Conservation (phyloP, 2,797 vertebrate species). For the Leptatherina wallacei region DNA sequence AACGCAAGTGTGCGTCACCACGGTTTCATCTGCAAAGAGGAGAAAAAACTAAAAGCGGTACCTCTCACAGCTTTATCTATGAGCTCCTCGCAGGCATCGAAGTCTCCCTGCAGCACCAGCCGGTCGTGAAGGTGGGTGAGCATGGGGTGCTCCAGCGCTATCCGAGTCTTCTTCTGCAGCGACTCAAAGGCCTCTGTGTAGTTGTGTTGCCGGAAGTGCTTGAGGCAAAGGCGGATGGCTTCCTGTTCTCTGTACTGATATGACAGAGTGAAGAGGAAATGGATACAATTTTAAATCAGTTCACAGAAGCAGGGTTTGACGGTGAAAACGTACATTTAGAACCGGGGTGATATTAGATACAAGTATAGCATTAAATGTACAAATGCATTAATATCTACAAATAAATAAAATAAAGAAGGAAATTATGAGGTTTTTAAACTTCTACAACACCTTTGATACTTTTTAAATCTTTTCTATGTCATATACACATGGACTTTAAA, state of each 20-base stretch:
- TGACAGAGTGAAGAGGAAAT: constrained; percentile 8
- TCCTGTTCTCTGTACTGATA: constrained; percentile 99
- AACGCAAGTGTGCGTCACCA: background rate
- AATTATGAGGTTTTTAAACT: too few species aligned
- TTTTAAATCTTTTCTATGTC: too few species aligned
- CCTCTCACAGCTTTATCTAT: constrained; percentile 99
- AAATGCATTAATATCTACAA: too few species aligned
- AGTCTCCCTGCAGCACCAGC: constrained; percentile 95
- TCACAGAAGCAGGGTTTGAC: background rate
- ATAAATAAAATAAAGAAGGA: too few species aligned
- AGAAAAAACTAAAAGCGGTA: constrained; percentile 57
- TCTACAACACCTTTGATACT: too few species aligned
- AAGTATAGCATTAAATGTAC: too few species aligned
- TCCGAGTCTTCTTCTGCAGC: constrained; percentile 97
- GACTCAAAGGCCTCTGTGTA: constrained; percentile 99
- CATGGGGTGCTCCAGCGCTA: constrained; percentile 97
- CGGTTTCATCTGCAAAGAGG: background rate
- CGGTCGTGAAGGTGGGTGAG: constrained; percentile 97
- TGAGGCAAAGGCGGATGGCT: constrained; percentile 98
- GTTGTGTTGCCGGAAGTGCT: constrained; percentile 99
- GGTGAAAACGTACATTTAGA: background rate
- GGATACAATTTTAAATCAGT: background rate
- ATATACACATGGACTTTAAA: too few species aligned
- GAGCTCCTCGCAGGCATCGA: constrained; percentile 95
- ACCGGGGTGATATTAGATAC: background rate